Conservation (phyloP, 2,888 invertebrate species). For the Campopleginae sp. region DNA sequence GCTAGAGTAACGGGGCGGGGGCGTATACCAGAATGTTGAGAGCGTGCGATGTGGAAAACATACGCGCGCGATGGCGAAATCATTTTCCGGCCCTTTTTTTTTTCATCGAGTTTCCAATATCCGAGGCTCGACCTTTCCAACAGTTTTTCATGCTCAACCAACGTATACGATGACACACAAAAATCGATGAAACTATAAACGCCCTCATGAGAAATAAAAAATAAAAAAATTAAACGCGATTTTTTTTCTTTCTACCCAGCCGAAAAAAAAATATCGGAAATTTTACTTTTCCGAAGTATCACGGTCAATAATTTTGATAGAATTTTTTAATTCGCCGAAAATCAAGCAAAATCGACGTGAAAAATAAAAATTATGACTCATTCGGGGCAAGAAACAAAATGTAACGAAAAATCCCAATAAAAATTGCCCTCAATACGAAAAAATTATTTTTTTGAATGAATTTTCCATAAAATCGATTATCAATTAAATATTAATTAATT, state of each 20-base stretch:
- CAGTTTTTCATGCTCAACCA: neutral
- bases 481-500: too few relatives aligned
- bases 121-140: neutral
- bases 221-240: neutral
- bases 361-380: neutral
- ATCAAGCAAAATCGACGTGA: neutral
- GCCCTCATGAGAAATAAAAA: neutral
- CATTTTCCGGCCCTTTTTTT: neutral
- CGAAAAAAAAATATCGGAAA: neutral
- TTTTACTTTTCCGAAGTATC: neutral
- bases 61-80: slow-evolving; percentile 33
- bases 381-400: neutral
- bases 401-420: neutral
- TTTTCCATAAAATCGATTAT: neutral
- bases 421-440: neutral
- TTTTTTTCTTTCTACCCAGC: neutral
- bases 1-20: slow-evolving; percentile 45
- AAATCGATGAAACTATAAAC: neutral
- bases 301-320: slow-evolving; percentile 1
- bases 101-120: neutral
- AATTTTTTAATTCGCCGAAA: neutral
- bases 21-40: slow-evolving; percentile 30
- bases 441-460: too few relatives aligned
- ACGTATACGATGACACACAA: neutral
- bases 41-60: neutral